Evolutionary conservation across 2,113 vertebrate genomes (phyloP).

Genomic region (Parus major): DNA sequence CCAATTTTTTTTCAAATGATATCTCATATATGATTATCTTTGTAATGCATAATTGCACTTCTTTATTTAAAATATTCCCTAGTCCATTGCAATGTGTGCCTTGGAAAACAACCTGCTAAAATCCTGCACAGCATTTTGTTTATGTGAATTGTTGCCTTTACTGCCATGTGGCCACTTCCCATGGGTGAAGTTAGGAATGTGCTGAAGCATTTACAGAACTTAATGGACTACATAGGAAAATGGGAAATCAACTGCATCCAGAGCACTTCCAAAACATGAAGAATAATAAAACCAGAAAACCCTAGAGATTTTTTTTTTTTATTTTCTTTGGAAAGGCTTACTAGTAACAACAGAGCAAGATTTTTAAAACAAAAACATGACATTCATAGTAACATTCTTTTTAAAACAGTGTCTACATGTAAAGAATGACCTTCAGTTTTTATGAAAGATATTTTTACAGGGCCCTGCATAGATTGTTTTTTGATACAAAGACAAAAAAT

Average conservation of each 20-base stretch:
- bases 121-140: background rate
- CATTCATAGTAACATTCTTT: background rate
- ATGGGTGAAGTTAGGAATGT: background rate
- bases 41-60: background rate
- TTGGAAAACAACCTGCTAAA: background rate
- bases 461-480: background rate
- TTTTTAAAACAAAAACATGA: background rate
- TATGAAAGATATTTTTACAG: background rate
- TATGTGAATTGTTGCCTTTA: constrained; percentile 1
- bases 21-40: background rate
- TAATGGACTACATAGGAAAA: constrained; percentile 29
- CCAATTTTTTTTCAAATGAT: background rate
- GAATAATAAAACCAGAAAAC: constrained; percentile 22
- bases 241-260: constrained; percentile 4
- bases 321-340: background rate
- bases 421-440: background rate
- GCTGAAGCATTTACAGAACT: constrained; percentile 28
- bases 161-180: background rate
- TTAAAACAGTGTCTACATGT: background rate
- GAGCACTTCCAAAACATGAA: constrained; percentile 8
- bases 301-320: background rate
- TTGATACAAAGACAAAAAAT: background rate
- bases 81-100: background rate
- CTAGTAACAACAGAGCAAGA: background rate
- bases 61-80: background rate